These are phyloP conservation scores for Lytechinus variegatus DNA, from an alignment of 35 echinoderm and acorn worm genomes.

Conservation along the genomic window DNA sequence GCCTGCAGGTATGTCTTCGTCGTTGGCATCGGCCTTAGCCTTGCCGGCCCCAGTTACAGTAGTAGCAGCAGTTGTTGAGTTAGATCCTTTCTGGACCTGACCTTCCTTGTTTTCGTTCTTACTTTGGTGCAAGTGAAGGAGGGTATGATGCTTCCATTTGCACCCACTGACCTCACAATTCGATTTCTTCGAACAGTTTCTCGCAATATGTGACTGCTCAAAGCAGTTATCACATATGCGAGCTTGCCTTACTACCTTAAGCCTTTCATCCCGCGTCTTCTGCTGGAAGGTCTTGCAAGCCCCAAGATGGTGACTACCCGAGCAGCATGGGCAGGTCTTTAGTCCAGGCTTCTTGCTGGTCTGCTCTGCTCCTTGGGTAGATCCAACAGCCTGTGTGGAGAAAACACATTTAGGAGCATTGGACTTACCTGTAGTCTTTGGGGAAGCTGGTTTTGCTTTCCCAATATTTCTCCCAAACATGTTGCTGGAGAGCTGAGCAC, in stretches of 20 bases:
- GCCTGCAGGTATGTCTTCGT: background rate
- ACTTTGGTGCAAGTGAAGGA: slow-evolving; percentile 17
- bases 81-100: background rate
- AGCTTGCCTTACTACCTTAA: slow-evolving; percentile 41
- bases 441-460: too few relatives aligned
- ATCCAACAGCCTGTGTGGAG: too few relatives aligned
- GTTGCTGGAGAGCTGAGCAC: too few relatives aligned
- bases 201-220: slow-evolving; percentile 59
- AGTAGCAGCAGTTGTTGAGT: background rate
- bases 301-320: too few relatives aligned
- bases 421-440: too few relatives aligned
- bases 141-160: slow-evolving; percentile 58
- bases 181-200: slow-evolving; percentile 8
- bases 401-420: too few relatives aligned
- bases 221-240: slow-evolving; percentile 70
- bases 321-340: too few relatives aligned
- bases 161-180: slow-evolving; percentile 45
- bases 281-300: slow-evolving; percentile 17
- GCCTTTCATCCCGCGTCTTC: slow-evolving; percentile 52
- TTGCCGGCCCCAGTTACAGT: slow-evolving; percentile 25
- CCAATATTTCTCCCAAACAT: too few relatives aligned
- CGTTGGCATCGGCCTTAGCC: background rate
- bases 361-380: too few relatives aligned
- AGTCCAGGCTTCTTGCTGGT: too few relatives aligned
- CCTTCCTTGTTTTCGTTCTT: background rate